Evolutionary conservation across 2,797 vertebrate species (phyloP), one percentile per base, ranked within the genome.

Genomic region (Falco berigora): DNA sequence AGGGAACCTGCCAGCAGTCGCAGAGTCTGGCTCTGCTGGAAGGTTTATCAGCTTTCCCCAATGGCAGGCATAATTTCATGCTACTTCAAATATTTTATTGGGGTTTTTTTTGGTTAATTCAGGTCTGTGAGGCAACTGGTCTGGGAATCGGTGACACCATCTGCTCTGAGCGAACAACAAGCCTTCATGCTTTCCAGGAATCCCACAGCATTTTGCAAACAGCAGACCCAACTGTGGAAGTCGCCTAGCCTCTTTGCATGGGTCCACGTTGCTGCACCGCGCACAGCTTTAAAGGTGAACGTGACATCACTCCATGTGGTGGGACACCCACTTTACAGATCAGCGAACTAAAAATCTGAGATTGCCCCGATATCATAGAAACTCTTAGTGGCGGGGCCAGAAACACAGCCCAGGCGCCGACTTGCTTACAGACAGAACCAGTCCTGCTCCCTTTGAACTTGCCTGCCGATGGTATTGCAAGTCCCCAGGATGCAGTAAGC

Each of bases 141-240:
- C 78, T 81, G 84, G 92, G 75, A 96, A 77, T 62, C 23, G 6
- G 78, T 87, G 90, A 93, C 93, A 96, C 84, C 95, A 90, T 92
- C 86, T 75, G 23, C 59, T 81, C 61, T 42, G 64, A 93, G 74
- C 3, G 32, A 95, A 86, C 69, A 96, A 86, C 53, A 92, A 89
- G 73, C 63, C 72, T 80, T 92, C 50, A 6, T 0, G 28, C 95
- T 95, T 97, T 96, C 81, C 72, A 96, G 91, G 96, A 95, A 97
- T 93, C 34, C 69, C 63, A 27, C 40, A 85, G 75, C 42, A 78
- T 91, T 92, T 40, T 87, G 64, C 75, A 92, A 90, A 90, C 73
- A 46, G 8, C 3, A 0, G 61, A 68, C 78, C 24, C 53, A 83
- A 8, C n/a, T 30, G 36, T 40, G 71, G 69, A 90, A n/a, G 32